These are phyloP conservation scores for Notodonta ziczac DNA, from an alignment of 2,888 invertebrate genomes.

Conservation along the genomic window DNA sequence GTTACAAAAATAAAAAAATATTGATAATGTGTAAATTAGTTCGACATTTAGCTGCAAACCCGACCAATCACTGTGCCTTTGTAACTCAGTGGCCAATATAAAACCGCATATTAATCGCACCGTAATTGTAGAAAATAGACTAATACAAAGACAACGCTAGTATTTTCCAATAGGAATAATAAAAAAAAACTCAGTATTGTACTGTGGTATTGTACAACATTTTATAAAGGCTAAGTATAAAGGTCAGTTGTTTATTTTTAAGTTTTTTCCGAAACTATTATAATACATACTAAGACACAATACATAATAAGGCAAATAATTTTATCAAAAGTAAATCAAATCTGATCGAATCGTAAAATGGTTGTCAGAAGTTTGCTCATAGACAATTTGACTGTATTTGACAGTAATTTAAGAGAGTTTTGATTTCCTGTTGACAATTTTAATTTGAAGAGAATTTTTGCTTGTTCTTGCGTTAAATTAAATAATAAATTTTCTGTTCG, in stretches of 20 bases:
- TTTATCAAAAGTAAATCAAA: too few relatives aligned
- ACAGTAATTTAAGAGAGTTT: slow-evolving; percentile 38
- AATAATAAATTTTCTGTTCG: slow-evolving; percentile 51
- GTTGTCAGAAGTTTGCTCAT: slow-evolving; percentile 20
- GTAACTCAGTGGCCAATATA: neutral
- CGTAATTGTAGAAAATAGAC: slow-evolving; percentile 8
- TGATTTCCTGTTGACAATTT: slow-evolving; percentile 54
- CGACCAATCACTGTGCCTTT: neutral
- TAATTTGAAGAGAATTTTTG: slow-evolving; percentile 42
- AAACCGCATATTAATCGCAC: too few relatives aligned
- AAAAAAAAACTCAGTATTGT: too few relatives aligned
- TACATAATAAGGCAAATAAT: too few relatives aligned
- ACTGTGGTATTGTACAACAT: too few relatives aligned
- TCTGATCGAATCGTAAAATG: too few relatives aligned
- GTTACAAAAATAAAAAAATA: neutral
- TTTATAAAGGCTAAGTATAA: too few relatives aligned
- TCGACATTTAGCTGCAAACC: neutral
- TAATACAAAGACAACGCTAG: neutral
- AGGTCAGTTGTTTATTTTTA: too few relatives aligned
- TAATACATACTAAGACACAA: too few relatives aligned
- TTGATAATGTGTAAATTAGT: neutral
- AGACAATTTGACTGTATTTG: slow-evolving; percentile 30
- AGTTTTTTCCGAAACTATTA: too few relatives aligned
- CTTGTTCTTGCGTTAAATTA: slow-evolving; percentile 38
- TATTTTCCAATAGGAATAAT: too few relatives aligned